Evolutionary conservation across 2,888 invertebrate genomes (phyloP), one percentile per base, ranked within the genome.

Genomic region (Drepana falcataria): DNA sequence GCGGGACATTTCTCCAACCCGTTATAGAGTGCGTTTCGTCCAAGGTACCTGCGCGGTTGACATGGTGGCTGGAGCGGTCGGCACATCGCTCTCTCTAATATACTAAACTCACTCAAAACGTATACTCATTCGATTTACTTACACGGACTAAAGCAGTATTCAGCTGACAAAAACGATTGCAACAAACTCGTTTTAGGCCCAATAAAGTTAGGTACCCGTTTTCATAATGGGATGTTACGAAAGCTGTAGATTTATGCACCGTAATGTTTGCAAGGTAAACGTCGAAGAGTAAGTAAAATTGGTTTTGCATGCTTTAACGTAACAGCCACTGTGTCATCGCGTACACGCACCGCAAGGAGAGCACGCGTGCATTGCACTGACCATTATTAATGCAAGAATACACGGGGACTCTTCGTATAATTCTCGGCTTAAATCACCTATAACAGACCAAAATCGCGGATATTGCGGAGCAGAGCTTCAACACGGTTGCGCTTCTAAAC

Each of bases 1-100:
- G 97, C 97, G 73, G 97, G 97, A 79, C 96, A 96, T 92, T 97
- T 97, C 93, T 96, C 96, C 92, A 96, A 96, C 88, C 95, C 95
- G 57, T 92, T 94, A 87, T 94, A 94, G 92, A 67, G 75, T 85
- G 85, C 84, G 85, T 86, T 85, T 77, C 75, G 44, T 9, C 44
- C 44, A 44, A 44, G 44, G 44, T 44, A 44, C 44, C 44, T 73
- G 72, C 63, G 72, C 72, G 71, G 71, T 62, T 73, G 83, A 78
- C 85, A 81, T 79, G 82, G 85, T 87, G 87, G 87, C 85, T 85
- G 83, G 66, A 63, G 59, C 9, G 6, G 9, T 9, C 9, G 40
- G 2, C 9, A 9, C 6, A 3, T 44, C 44, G 9, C 44, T 9
- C 5, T 4, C 4, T 37, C 37, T 5, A 5, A 21, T 21, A 21